These are phyloP conservation scores for Sanderia malayensis DNA, from an alignment of 30 jellyfish, hydroid and myxozoan species.

Conservation along the genomic window DNA sequence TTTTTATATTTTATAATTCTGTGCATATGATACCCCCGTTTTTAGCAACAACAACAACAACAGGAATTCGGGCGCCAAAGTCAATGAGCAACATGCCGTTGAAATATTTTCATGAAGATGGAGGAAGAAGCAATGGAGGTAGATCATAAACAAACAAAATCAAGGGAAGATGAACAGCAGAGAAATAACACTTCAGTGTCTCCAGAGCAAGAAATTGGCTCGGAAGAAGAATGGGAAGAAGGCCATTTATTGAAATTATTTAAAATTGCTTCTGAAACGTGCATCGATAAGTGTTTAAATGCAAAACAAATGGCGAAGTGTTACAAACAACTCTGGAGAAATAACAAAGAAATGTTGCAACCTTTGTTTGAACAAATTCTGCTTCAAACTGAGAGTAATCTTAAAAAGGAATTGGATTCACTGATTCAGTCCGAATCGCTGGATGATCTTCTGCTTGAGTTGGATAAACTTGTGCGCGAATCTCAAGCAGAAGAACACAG, in stretches of 20 bases:
- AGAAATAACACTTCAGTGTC: background rate
- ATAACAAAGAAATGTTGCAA: slow-evolving; percentile 34
- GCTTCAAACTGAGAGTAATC: slow-evolving; percentile 17
- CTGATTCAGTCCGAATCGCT: slow-evolving; percentile 16
- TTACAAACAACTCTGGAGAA: slow-evolving; percentile 33
- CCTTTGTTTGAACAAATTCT: slow-evolving; percentile 16
- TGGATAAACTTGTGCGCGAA: slow-evolving; percentile 22
- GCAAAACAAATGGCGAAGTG: slow-evolving; percentile 15
- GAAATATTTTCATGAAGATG: no score
- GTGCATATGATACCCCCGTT: no score
- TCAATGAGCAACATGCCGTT: no score
- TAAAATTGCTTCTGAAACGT: slow-evolving; percentile 4
- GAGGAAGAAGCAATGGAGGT: no score
- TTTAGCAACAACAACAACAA: no score
- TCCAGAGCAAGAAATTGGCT: background rate
- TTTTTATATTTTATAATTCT: no score
- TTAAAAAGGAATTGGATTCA: slow-evolving; percentile 15
- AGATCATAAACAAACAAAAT: no score
- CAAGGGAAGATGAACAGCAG: background rate
- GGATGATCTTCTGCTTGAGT: slow-evolving; percentile 3
- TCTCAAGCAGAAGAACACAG: slow-evolving; percentile 10
- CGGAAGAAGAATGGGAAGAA: background rate
- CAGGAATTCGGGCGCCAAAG: no score
- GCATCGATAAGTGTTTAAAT: slow-evolving; percentile 43
- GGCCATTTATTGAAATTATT: slow-evolving; percentile 1